Percentiles rank a stretch among this genome's conserved stretches.
Evolutionary conservation across 2,797 vertebrate genomes (phyloP).

Genomic region (Trachops cirrhosus): DNA sequence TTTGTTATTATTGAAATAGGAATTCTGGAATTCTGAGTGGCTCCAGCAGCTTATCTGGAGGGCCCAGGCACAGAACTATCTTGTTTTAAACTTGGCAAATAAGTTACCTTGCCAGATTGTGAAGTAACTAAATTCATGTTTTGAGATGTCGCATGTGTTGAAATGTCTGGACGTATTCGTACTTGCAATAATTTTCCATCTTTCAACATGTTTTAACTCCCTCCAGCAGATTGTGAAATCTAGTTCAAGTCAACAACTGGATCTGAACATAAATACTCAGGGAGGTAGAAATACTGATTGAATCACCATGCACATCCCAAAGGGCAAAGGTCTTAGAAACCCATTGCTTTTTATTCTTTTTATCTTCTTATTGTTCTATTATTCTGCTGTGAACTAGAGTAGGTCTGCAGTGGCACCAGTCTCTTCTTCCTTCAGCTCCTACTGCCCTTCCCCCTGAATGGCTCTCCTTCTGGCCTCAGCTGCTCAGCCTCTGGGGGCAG

Average conservation of each 20-base stretch:
- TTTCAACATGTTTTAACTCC: neutral
- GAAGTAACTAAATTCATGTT: neutral
- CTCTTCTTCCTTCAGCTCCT: neutral
- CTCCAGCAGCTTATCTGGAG: neutral
- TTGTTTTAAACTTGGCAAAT: neutral
- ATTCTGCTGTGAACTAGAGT: neutral
- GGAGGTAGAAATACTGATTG: neutral
- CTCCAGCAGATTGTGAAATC: neutral
- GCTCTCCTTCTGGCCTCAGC: neutral
- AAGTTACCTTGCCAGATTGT: neutral
- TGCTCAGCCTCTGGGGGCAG: neutral
- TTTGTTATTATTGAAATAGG: neutral
- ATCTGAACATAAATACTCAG: neutral
- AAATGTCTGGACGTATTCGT: neutral
- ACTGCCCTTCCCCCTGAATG: accelerated
- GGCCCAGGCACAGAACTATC: neutral
- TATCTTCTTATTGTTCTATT: neutral
- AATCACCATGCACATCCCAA: neutral
- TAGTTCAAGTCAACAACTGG: neutral
- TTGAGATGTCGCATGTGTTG: neutral
- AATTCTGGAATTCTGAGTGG: neutral
- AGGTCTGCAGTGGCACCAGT: neutral
- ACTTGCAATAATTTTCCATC: neutral
- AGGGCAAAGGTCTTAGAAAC: neutral
- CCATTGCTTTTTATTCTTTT: neutral